Base-by-base conservation (phyloP, 2,113 vertebrate species). In the Hypomesus transpacificus region DNA sequence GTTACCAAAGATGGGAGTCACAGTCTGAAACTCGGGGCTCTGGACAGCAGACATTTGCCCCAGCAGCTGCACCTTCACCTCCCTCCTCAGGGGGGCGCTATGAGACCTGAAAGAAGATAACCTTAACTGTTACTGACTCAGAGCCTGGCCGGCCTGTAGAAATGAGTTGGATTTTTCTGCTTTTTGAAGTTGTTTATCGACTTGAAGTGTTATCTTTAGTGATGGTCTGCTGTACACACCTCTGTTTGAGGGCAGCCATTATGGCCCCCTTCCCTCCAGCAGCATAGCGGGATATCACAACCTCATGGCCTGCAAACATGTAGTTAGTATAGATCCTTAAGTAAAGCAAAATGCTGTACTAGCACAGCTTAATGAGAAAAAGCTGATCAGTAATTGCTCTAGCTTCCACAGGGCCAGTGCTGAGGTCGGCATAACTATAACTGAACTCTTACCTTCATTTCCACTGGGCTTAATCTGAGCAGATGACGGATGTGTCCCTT, bases 51-150 rank as follows among this genome's bases (percentile, higher is more conserved):
- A 5, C 58, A 14, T 31, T 3, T 50, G 84, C 76, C 87, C 84
- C 59, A 96, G 76, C 75, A 95, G 87, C 82, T 95, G 94, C 1
- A 95, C 94, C 62, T 87, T 92, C 66, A 96, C 93, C 65, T 94
- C 89, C 66, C 90, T 94, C 80, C 68, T 91, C 17, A 80, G 60
- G 71, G 93, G 90, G 75, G 82, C 54, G 21, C 75, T 91, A 63
- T 93, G 91, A 65, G 79, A 87, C 80, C 94, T 96, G 68, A 81
- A 78, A 62, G 20, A 13, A 39, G 17, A 4, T 2, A 50, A 28
- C 13, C 39, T 22, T 20, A 17, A 18, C 17, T 2, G 67, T 34
- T 52, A 21, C 16, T 34, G 14, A 24, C 31, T 14, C 14, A 21
- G 11, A 6, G 39, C 21, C 26, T 39, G 39, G 9, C 39, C 3